Percentiles rank a stretch among this genome's conserved stretches.
phyloP scores from a whole-genome alignment of 2,888 invertebrate species.

The Drosophila macrospina region DNA sequence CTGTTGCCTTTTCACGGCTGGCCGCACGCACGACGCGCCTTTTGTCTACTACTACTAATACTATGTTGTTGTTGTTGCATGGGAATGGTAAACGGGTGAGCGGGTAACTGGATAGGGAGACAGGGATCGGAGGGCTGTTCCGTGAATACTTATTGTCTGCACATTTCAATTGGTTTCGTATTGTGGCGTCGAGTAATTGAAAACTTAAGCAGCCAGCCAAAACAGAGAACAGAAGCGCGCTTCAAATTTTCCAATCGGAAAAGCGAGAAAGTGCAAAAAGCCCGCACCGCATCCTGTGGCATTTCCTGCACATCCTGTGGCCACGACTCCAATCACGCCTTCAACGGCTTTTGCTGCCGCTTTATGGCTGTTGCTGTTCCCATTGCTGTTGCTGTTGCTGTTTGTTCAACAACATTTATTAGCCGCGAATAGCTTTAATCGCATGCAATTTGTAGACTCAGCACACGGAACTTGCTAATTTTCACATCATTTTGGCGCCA shows the following conservation, averaged over 20 bases:
- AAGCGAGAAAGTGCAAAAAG: conserved; percentile 40
- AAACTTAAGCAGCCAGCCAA: conserved; percentile 69
- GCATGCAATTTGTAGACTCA: conserved; percentile 73
- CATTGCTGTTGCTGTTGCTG: conserved; percentile 40
- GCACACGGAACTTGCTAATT: conserved; percentile 72
- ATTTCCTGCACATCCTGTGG: conserved; percentile 60
- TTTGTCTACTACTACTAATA: conserved; percentile 74
- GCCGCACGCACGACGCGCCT: conserved; percentile 73
- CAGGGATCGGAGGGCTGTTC: neutral
- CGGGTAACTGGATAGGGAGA: neutral
- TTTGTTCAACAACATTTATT: conserved; percentile 77
- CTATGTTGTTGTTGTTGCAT: conserved; percentile 37
- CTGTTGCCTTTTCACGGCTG: conserved; percentile 62
- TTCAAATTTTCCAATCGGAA: conserved; percentile 68
- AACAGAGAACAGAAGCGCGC: conserved; percentile 43
- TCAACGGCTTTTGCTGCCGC: neutral
- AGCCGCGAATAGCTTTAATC: conserved; percentile 79
- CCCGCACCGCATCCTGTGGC: conserved; percentile 32
- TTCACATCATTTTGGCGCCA: conserved; percentile 68
- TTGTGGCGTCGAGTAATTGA: conserved; percentile 71
- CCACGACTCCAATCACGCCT: conserved; percentile 28
- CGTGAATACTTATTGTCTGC: conserved; percentile 45
- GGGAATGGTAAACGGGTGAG: conserved; percentile 12
- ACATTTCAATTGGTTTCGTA: conserved; percentile 71
- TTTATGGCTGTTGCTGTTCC: neutral